Percentiles rank a stretch among this genome's conserved stretches.
These are phyloP conservation scores for Conops quadrifasciatus DNA, from an alignment of 2,888 invertebrate species.

Conservation along the genomic window DNA sequence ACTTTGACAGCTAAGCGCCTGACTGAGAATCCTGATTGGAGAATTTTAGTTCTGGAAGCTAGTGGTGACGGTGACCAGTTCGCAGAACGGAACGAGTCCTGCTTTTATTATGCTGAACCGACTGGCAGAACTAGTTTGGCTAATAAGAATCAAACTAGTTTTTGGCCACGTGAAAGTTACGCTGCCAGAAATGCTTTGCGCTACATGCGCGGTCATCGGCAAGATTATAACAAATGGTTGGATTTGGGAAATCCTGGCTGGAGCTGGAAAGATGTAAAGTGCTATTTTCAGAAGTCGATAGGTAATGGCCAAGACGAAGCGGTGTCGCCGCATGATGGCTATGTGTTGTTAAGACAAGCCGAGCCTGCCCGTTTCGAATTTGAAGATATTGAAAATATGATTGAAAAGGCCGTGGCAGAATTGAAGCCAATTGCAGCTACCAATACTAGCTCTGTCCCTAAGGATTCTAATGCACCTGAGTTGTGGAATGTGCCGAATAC, in stretches of 20 bases:
- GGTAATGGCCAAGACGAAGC: slow-evolving; percentile 31
- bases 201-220: slow-evolving; percentile 70
- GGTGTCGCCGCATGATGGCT: slow-evolving; percentile 46
- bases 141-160: slow-evolving; percentile 55
- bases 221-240: slow-evolving; percentile 73
- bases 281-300: slow-evolving; percentile 80
- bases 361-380: slow-evolving; percentile 44
- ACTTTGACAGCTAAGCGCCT: slow-evolving; percentile 71
- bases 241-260: slow-evolving; percentile 70
- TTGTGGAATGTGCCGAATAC: slow-evolving; percentile 59
- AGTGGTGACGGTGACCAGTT: slow-evolving; percentile 74
- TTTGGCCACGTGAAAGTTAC: slow-evolving; percentile 71
- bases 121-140: slow-evolving; percentile 47
- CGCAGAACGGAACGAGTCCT: slow-evolving; percentile 62
- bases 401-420: no score
- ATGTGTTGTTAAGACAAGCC: slow-evolving; percentile 63
- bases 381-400: slow-evolving; percentile 42
- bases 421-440: no score
- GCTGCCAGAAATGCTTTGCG: slow-evolving; percentile 72
- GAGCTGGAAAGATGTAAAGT: slow-evolving; percentile 77
- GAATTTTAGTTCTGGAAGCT: slow-evolving; percentile 78
- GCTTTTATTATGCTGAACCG: slow-evolving; percentile 45
- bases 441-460: slow-evolving; percentile 63
- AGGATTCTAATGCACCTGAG: slow-evolving; percentile 64
- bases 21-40: slow-evolving; percentile 78